These are phyloP conservation scores for Zaprionus lachaisei DNA, from an alignment of 1,140 invertebrate species.

Conservation along the genomic window DNA sequence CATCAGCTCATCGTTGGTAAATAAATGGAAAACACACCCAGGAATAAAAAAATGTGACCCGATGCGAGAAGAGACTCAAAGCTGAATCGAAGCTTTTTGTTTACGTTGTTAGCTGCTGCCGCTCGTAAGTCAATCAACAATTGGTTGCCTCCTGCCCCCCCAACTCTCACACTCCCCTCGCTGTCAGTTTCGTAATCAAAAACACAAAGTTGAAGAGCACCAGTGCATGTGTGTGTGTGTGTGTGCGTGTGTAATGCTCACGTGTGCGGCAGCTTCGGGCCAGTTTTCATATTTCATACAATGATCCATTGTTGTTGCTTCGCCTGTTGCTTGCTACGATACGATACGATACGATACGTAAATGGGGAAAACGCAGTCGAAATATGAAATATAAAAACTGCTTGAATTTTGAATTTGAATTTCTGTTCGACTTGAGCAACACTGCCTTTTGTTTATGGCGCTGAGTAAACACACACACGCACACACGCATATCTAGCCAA, in stretches of 20 bases:
- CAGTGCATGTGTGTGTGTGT: conserved; percentile 36
- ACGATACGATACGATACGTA: conserved; percentile 5
- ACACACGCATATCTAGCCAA: conserved; percentile 31
- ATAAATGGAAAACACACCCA: conserved; percentile 37
- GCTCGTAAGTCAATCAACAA: conserved; percentile 72
- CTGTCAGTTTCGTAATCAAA: conserved; percentile 55
- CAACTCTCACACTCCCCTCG: neutral
- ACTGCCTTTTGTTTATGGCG: conserved; percentile 68
- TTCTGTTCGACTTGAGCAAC: conserved; percentile 72
- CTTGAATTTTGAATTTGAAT: conserved; percentile 59
- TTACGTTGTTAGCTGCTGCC: conserved; percentile 39
- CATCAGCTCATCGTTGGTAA: conserved; percentile 56
- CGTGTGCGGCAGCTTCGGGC: conserved; percentile 47
- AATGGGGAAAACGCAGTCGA: conserved; percentile 42
- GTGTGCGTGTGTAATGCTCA: conserved; percentile 70
- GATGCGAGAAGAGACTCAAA: conserved; percentile 32
- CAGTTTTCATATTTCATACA: conserved; percentile 47
- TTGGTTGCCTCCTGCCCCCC: conserved; percentile 46
- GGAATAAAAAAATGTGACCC: conserved; percentile 45
- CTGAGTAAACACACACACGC: conserved; percentile 38
- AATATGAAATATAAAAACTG: conserved; percentile 41
- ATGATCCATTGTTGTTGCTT: conserved; percentile 44
- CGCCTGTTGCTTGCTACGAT: neutral
- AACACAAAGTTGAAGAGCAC: conserved; percentile 13
- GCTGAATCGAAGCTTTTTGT: conserved; percentile 33